A percentile compares a stretch with the other conserved stretches of the same genome.
Evolutionary conservation across 2,888 invertebrate species (phyloP).

Genomic region (Sicus ferrugineus): DNA sequence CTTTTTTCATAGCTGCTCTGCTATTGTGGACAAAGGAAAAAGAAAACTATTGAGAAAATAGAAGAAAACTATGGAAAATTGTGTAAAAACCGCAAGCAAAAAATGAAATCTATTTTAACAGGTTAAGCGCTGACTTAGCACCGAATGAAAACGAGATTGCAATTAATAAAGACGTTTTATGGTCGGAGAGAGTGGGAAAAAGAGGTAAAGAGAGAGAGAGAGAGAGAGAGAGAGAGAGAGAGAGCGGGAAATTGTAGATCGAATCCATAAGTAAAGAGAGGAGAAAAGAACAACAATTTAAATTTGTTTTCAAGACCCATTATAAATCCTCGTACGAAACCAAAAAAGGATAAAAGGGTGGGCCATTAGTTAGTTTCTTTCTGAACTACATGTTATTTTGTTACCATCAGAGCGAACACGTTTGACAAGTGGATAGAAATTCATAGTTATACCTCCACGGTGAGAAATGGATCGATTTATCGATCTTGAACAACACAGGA

Average conservation of each 20-base stretch:
- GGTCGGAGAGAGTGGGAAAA: background rate
- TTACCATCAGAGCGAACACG: too few species aligned
- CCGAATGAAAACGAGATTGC: background rate
- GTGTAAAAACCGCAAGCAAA: background rate
- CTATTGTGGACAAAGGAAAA: background rate
- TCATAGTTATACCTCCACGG: background rate
- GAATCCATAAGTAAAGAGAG: background rate
- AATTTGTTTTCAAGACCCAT: background rate
- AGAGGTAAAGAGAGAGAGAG: background rate
- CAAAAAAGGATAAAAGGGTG: background rate
- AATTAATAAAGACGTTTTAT: background rate
- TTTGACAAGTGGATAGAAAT: background rate
- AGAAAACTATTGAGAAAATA: background rate
- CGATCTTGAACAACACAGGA: background rate
- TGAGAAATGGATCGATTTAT: background rate
- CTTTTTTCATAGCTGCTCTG: background rate
- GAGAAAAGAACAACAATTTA: background rate
- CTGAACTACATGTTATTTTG: background rate
- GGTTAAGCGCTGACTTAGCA: background rate
- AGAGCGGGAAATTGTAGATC: background rate
- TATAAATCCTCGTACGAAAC: background rate
- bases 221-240: background rate
- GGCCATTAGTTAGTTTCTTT: too few species aligned
- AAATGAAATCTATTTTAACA: slow-evolving; percentile 9
- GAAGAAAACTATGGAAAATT: background rate